phyloP scores from a whole-genome alignment of 2,113 vertebrate genomes.

The Hyperopisus bebe region DNA sequence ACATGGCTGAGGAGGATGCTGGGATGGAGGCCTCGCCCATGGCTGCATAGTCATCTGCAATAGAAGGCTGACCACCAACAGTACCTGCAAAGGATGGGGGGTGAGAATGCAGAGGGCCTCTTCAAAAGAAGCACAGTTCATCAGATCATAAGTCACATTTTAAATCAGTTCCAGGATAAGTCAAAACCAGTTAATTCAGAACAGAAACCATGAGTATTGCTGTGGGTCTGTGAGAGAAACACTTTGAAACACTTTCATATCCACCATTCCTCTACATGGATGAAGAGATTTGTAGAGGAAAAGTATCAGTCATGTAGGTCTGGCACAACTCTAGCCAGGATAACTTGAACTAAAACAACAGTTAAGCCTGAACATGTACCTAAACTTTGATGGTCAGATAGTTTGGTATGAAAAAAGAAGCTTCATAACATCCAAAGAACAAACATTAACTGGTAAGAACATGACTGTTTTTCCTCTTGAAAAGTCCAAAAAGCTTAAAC shows the following conservation, averaged over 20 bases:
- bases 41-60: constrained; percentile 76
- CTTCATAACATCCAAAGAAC: neutral
- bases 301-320: neutral
- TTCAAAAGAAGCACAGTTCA: neutral
- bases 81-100: constrained; percentile 66
- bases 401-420: neutral
- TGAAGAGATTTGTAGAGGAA: neutral
- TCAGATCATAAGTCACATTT: neutral
- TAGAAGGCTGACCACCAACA: constrained; percentile 77
- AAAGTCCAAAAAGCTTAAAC: neutral
- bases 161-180: neutral
- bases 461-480: neutral
- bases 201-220: neutral
- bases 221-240: neutral
- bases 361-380: neutral
- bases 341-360: neutral
- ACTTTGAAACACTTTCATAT: neutral
- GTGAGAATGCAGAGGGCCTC: neutral
- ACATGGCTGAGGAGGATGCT: constrained; percentile 71
- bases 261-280: neutral
- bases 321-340: neutral
- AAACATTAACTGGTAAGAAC: neutral
- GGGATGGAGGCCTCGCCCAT: constrained; percentile 63
- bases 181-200: neutral
- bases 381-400: neutral